Base-by-base conservation (phyloP, 2,888 invertebrate species). In the Psylliodes chrysocephalus region DNA sequence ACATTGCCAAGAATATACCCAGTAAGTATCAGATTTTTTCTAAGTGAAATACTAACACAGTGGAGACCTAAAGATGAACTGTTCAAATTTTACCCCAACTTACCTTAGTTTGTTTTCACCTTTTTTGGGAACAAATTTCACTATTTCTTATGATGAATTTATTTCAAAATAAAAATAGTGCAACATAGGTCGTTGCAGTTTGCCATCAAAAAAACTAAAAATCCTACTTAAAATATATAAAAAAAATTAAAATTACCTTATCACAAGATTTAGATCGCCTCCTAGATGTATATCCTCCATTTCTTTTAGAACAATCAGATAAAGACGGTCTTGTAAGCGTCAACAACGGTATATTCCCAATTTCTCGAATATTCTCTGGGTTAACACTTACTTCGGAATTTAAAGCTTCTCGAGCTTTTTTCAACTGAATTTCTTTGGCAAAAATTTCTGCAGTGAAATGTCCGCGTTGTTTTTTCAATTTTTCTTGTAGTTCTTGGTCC, bases 361-460 rank as follows among this genome's bases (percentile, higher is more conserved):
- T 25, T 28, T 56, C 55, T n/a, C n/a, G n/a, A 1, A 63, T 35
- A 5, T 67, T 14, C 14, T 63, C 35, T 4, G 38, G 14, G 28
- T 68, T 63, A 2, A 66, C 38, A 38, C 59, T 30, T 10, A 66
- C 18, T 25, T 69, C 69, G 14, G 56, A 6, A 40, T 69, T 63
- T 3, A 73, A 61, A 59, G 71, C 72, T 60, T 73, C 72, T 47
- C 71, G 70, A 1, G 72, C 72, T 12, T 70, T 85, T 47, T 86
- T 86, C 0, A 90, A 86, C 47, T 88, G 79, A 38, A 87, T 83
- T 19, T 89, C 88, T 71, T 88, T 87, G 6, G 86, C 84, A 69
- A 86, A 85, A 84, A 89, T 86, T 72, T 84, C 83, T 60, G 84
- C 83, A 49, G 80, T 73, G 2, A 82, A 75, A 69, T 87, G 87